These are phyloP conservation scores for Microtus pennsylvanicus DNA, from an alignment of 2,113 vertebrate species.

Conservation along the genomic window DNA sequence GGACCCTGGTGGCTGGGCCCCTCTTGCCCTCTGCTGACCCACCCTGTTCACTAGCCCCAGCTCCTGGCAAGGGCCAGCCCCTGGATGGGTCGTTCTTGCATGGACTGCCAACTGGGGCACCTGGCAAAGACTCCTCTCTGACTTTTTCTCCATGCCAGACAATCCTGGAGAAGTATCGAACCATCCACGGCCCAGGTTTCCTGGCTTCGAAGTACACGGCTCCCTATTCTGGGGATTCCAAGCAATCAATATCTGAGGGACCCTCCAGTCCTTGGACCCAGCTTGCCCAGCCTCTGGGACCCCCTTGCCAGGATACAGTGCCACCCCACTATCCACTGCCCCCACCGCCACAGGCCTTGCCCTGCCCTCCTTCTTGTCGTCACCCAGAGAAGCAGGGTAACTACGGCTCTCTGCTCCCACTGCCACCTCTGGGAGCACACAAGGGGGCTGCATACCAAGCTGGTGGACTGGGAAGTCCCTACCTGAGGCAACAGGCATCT, in stretches of 20 bases:
- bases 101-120: constrained; percentile 56
- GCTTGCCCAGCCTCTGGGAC: constrained; percentile 76
- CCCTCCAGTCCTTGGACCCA: constrained; percentile 83
- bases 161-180: constrained; percentile 77
- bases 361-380: constrained; percentile 85
- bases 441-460: constrained; percentile 55
- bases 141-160: constrained; percentile 72
- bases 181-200: constrained; percentile 25
- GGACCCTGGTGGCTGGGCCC: constrained; percentile 77
- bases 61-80: constrained; percentile 76
- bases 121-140: constrained; percentile 80
- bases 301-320: constrained; percentile 85
- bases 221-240: constrained; percentile 77
- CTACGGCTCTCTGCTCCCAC: background rate
- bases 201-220: constrained; percentile 83
- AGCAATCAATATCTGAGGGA: constrained; percentile 65
- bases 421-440: constrained; percentile 63
- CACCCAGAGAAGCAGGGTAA: constrained; percentile 82
- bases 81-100: constrained; percentile 77
- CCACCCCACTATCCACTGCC: constrained; percentile 84
- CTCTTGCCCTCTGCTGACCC: background rate
- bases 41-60: constrained; percentile 71
- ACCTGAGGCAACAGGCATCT: constrained; percentile 80
- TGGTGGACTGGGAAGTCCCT: constrained; percentile 50
- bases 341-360: constrained; percentile 84